A percentile compares a stretch with the other conserved stretches of the same genome.
Conservation (phyloP, 2,888 invertebrate genomes). For the Catonia carolina region DNA sequence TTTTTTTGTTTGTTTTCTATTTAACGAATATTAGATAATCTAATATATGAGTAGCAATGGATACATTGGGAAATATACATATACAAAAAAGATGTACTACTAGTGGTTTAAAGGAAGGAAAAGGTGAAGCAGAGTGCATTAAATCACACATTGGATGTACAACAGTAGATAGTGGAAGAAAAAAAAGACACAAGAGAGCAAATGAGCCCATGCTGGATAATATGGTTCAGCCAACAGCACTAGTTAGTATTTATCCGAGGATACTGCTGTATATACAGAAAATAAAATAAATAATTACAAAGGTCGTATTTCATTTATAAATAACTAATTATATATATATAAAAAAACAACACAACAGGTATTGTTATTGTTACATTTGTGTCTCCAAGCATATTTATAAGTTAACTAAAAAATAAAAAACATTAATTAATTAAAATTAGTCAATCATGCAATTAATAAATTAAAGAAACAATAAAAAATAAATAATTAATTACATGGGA, state of each 20-base stretch:
- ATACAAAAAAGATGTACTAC: background rate
- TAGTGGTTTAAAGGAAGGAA: slow-evolving; percentile 19
- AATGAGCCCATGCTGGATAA: slow-evolving; percentile 16
- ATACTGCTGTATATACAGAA: slow-evolving; percentile 2
- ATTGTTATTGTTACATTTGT: no score
- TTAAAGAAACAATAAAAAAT: slow-evolving; percentile 3
- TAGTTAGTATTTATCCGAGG: background rate
- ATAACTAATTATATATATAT: background rate
- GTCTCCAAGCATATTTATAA: background rate
- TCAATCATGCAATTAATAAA: background rate
- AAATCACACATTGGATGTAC: slow-evolving; percentile 8
- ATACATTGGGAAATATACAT: no score
- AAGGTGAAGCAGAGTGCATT: slow-evolving; percentile 25
- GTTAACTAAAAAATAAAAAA: slow-evolving; percentile 3
- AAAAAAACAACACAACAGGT: background rate
- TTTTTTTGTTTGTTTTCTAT: slow-evolving; percentile 4
- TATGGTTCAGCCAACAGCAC: slow-evolving; percentile 19
- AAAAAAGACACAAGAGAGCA: slow-evolving; percentile 10
- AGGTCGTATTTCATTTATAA: background rate
- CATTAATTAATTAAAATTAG: background rate
- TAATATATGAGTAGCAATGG: no score
- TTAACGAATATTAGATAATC: background rate
- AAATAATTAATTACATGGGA: background rate
- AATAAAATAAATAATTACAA: background rate
- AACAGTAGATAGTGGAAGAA: background rate